Evolutionary conservation across 2,113 vertebrate species (phyloP).

Genomic region (Physeter macrocephalus): DNA sequence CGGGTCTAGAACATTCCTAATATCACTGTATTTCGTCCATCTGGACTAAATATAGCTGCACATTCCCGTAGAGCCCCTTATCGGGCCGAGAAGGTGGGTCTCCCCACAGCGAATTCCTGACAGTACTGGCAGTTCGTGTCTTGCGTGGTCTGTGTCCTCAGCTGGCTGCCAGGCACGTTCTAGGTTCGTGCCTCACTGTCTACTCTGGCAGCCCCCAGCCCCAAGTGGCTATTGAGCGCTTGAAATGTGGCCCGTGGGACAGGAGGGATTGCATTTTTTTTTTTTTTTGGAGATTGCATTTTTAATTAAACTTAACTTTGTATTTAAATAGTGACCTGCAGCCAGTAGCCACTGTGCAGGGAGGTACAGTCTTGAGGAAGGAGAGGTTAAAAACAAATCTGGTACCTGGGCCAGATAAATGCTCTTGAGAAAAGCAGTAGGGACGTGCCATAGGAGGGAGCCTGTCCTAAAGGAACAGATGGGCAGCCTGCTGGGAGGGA

Average conservation of each 20-base stretch:
- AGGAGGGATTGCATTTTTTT: too few species aligned
- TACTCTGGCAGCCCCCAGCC: rapidly evolving
- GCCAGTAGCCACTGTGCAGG: neutral
- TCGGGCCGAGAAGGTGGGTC: neutral
- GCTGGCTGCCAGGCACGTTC: rapidly evolving
- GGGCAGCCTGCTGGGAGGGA: neutral
- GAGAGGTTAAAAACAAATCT: neutral
- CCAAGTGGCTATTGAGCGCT: neutral
- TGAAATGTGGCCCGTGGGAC: too few species aligned
- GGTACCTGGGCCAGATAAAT: neutral
- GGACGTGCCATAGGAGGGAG: neutral
- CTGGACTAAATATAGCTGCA: neutral
- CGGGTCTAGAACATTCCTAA: neutral
- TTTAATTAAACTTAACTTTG: neutral
- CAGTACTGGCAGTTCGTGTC: neutral
- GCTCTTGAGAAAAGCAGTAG: neutral
- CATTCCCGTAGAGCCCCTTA: neutral
- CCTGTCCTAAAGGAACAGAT: neutral
- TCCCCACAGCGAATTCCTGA: neutral
- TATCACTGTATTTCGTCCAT: neutral
- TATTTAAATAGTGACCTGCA: neutral
- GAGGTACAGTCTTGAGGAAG: neutral
- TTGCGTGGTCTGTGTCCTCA: neutral
- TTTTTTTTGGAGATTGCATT: too few species aligned
- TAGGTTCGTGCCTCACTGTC: neutral